A percentile compares a stretch with the other conserved stretches of the same genome.
phyloP scores from a whole-genome alignment of 2,797 vertebrate species.

The Xenopus petersii region DNA sequence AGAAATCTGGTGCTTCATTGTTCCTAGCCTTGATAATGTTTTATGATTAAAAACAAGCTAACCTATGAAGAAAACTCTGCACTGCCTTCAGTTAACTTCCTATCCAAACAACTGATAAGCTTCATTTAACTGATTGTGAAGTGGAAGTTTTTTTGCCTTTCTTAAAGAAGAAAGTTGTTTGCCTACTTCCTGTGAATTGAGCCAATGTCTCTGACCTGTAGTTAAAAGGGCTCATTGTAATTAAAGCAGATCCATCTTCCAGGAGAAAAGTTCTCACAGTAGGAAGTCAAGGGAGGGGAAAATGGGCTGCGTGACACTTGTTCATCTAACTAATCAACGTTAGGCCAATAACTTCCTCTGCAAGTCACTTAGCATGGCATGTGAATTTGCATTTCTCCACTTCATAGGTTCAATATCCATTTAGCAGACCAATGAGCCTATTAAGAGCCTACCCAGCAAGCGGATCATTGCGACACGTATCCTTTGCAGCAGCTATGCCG shows the following conservation, averaged over 20 bases:
- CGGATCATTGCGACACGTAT: conserved; percentile 54
- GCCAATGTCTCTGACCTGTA: conserved; percentile 73
- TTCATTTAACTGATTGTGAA: conserved; percentile 78
- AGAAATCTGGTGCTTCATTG: too few relatives aligned
- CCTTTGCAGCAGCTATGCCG: conserved; percentile 46
- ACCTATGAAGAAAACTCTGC: too few relatives aligned
- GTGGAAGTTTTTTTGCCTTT: conserved; percentile 60
- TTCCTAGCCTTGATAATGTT: too few relatives aligned
- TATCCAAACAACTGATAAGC: conserved; percentile 72
- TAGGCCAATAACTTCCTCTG: conserved; percentile 61
- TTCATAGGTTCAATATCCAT: conserved; percentile 66
- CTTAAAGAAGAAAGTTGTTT: conserved; percentile 73
- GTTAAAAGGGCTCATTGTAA: conserved; percentile 77
- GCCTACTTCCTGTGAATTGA: conserved; percentile 77
- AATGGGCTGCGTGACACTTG: conserved; percentile 56
- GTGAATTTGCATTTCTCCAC: conserved; percentile 45
- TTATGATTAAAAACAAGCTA: too few relatives aligned
- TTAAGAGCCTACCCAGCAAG: conserved; percentile 66
- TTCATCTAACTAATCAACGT: conserved; percentile 61
- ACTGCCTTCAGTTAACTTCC: conserved; percentile 66
- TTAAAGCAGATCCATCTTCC: conserved; percentile 69
- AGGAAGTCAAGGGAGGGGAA: conserved; percentile 45
- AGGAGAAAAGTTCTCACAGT: conserved; percentile 74
- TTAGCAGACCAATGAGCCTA: conserved; percentile 66
- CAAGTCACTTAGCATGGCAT: conserved; percentile 48